phyloP scores from a whole-genome alignment of 2,797 vertebrate species.

The Melanogrammus aeglefinus region DNA sequence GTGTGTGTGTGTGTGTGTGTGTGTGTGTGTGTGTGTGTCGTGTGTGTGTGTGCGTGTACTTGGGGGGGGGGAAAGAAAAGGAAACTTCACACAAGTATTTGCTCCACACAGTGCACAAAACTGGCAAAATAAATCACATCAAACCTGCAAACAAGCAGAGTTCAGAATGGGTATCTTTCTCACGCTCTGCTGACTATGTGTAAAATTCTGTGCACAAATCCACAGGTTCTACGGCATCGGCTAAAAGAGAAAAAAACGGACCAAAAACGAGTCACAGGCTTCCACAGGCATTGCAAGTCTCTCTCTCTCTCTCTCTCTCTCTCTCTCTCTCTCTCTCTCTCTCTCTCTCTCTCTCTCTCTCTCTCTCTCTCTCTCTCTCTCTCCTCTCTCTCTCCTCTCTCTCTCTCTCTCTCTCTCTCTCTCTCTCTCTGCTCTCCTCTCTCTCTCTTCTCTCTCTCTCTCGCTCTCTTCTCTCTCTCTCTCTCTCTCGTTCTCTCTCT shows the following conservation, averaged over 20 bases:
- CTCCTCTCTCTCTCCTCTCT: not conserved
- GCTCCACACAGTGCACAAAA: too few species aligned
- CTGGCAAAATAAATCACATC: too few species aligned
- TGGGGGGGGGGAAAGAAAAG: too few species aligned
- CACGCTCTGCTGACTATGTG: too few species aligned
- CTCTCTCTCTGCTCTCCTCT: not conserved
- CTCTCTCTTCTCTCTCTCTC: not conserved
- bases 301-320: not conserved
- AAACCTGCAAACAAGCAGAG: too few species aligned
- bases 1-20: not conserved
- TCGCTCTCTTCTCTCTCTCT: not conserved
- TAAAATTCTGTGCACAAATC: not conserved
- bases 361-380: not conserved
- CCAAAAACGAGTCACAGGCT: too few species aligned
- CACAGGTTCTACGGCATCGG: not conserved
- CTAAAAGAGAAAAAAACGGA: not conserved
- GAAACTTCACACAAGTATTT: too few species aligned
- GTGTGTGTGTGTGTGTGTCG: not conserved
- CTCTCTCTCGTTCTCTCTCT: not conserved
- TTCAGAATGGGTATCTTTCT: too few species aligned
- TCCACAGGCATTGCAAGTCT: too few species aligned
- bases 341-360: not conserved
- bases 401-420: not conserved
- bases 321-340: not conserved
- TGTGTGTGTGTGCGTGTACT: too few species aligned